A percentile compares a stretch with the other conserved stretches of the same genome.
phyloP scores from a whole-genome alignment of 2,797 vertebrate genomes.

The Gymnocypris eckloni region DNA sequence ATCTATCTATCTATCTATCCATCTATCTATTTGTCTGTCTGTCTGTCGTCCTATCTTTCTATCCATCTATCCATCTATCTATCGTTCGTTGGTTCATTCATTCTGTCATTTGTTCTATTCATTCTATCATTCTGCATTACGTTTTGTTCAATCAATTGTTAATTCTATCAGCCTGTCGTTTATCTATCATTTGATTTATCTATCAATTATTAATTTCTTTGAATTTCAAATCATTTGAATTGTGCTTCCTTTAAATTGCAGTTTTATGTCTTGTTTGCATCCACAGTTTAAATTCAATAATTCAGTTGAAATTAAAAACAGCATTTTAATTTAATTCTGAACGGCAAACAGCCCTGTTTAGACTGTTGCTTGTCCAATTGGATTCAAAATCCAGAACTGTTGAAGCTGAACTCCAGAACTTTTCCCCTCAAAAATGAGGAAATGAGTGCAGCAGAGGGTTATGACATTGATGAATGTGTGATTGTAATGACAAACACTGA shows the following conservation, averaged over 20 bases:
- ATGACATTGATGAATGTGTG: slow-evolving; percentile 10
- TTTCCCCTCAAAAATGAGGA: neutral
- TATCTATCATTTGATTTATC: too few relatives aligned
- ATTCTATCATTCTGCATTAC: neutral
- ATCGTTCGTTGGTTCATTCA: neutral
- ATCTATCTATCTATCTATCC: too few relatives aligned
- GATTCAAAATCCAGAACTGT: neutral
- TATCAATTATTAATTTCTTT: neutral
- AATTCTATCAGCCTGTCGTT: too few relatives aligned
- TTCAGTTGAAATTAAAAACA: neutral
- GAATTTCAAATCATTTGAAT: neutral
- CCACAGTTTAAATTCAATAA: neutral
- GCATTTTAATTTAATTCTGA: neutral
- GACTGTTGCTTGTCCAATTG: neutral
- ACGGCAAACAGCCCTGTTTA: neutral
- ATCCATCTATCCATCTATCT: neutral
- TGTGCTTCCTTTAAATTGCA: neutral
- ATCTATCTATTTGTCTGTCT: too few relatives aligned
- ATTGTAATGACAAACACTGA: neutral
- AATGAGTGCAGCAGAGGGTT: slow-evolving; percentile 2
- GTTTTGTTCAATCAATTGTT: too few relatives aligned
- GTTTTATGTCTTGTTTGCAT: neutral
- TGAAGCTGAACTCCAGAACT: too few relatives aligned
- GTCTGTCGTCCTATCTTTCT: too few relatives aligned
- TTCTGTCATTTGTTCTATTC: too few relatives aligned